Conservation (phyloP, 2,113 vertebrate genomes). For the Melospiza georgiana region DNA sequence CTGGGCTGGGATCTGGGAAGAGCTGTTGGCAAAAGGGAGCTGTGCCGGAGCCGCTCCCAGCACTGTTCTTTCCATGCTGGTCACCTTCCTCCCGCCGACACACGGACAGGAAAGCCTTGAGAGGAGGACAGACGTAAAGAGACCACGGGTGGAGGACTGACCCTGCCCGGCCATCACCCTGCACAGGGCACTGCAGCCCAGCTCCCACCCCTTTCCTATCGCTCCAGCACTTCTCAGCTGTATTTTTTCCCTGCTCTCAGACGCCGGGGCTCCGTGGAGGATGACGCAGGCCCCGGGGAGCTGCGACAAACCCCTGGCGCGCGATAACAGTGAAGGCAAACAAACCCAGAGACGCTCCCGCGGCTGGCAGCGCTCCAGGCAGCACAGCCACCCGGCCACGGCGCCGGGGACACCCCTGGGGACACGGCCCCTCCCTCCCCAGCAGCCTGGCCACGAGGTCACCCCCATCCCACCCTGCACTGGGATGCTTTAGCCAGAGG, state of each 20-base stretch:
- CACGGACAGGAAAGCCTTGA: conserved; percentile 49
- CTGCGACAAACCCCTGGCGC: conserved; percentile 37
- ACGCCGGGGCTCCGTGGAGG: background rate
- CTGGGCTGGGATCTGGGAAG: conserved; percentile 27
- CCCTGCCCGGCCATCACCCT: background rate
- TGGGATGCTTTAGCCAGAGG: background rate
- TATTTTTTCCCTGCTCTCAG: background rate
- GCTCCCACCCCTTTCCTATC: background rate
- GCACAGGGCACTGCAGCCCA: background rate
- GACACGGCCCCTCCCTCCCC: background rate
- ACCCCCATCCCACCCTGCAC: background rate
- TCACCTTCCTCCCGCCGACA: conserved; percentile 1
- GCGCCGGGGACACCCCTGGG: background rate
- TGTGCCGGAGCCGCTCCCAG: conserved; percentile 6
- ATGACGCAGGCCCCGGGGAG: conserved; percentile 55
- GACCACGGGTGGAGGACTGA: background rate
- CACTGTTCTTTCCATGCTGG: background rate
- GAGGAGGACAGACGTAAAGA: background rate
- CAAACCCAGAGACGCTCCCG: conserved; percentile 46
- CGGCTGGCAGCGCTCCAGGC: conserved; percentile 40
- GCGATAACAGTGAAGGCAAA: conserved; percentile 55
- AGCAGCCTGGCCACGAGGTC: background rate
- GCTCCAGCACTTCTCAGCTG: background rate
- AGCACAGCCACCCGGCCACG: background rate
- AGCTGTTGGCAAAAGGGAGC: conserved; percentile 51